Evolutionary conservation across 2,113 vertebrate species (phyloP).

Genomic region (Anolis sagrei): DNA sequence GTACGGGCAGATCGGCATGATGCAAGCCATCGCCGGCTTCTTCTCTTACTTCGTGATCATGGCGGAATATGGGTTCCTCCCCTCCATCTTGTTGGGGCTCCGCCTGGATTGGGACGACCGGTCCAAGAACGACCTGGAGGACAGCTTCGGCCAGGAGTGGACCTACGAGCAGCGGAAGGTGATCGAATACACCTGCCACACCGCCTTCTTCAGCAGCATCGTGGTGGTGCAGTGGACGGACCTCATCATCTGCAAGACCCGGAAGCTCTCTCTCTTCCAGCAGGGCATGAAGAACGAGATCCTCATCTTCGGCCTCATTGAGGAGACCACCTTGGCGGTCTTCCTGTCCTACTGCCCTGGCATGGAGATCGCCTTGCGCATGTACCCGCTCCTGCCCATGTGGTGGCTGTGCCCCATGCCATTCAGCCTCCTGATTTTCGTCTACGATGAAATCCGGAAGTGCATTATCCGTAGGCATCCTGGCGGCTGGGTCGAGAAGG

Average conservation of each 20-base stretch:
- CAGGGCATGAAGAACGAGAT: constrained; percentile 91
- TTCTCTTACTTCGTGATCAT: constrained; percentile 95
- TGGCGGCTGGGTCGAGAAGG: constrained; percentile 65
- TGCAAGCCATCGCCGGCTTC: constrained; percentile 90
- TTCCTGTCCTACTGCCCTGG: constrained; percentile 81
- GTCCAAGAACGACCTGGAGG: constrained; percentile 84
- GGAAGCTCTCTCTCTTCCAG: constrained; percentile 90
- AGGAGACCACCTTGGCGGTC: constrained; percentile 78
- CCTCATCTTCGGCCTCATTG: constrained; percentile 78
- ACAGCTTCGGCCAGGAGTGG: constrained; percentile 91
- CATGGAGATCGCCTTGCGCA: constrained; percentile 78
- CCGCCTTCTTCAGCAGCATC: constrained; percentile 90
- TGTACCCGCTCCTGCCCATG: constrained; percentile 80
- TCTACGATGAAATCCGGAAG: constrained; percentile 85
- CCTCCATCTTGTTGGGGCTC: constrained; percentile 79
- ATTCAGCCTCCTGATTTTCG: constrained; percentile 85
- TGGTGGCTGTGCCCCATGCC: constrained; percentile 89
- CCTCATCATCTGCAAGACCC: constrained; percentile 93
- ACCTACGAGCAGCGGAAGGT: constrained; percentile 93
- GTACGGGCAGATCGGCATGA: constrained; percentile 94
- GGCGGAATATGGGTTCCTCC: constrained; percentile 92
- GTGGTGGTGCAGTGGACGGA: constrained; percentile 94
- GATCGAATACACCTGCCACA: constrained; percentile 93
- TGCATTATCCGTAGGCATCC: constrained; percentile 81
- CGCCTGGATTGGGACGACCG: constrained; percentile 89